Conservation (phyloP, 1,140 invertebrate species). For the Drosophila serrata region DNA sequence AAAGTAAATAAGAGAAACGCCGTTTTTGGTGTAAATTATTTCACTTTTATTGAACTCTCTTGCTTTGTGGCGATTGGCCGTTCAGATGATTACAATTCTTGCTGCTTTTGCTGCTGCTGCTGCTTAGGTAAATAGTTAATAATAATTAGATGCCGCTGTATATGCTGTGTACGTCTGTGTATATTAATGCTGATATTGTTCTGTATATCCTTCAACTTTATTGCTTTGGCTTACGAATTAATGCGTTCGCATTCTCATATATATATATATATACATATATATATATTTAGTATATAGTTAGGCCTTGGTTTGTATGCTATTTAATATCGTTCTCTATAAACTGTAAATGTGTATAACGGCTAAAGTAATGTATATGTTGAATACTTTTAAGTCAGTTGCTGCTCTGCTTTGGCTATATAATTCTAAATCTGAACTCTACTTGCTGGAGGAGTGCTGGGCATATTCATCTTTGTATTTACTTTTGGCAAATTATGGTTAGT, state of each 20-base stretch:
- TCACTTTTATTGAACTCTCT: slow-evolving; percentile 73
- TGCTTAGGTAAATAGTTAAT: slow-evolving; percentile 75
- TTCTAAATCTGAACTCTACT: slow-evolving; percentile 45
- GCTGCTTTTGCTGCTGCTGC: slow-evolving; percentile 17
- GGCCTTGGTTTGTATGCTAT: slow-evolving; percentile 46
- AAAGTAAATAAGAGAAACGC: background rate
- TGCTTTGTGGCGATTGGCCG: slow-evolving; percentile 36
- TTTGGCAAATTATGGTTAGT: slow-evolving; percentile 29
- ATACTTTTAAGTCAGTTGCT: slow-evolving; percentile 46
- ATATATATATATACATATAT: slow-evolving; percentile 46
- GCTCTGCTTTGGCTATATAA: slow-evolving; percentile 31
- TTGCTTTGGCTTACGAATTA: slow-evolving; percentile 54
- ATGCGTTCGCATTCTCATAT: slow-evolving; percentile 40
- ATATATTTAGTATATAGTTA: slow-evolving; percentile 49
- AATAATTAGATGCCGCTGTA: slow-evolving; percentile 49
- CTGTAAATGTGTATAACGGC: slow-evolving; percentile 53
- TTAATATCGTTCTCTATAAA: slow-evolving; percentile 41
- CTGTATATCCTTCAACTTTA: slow-evolving; percentile 54
- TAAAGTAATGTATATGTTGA: slow-evolving; percentile 52
- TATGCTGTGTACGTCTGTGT: slow-evolving; percentile 12
- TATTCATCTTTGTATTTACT: slow-evolving; percentile 2
- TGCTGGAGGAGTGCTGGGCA: slow-evolving; percentile 42
- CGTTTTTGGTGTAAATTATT: slow-evolving; percentile 74
- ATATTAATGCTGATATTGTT: slow-evolving; percentile 55
- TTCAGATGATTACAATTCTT: slow-evolving; percentile 46